A percentile compares a stretch with the other conserved stretches of the same genome.
phyloP scores from a whole-genome alignment of 2,797 vertebrate species.

The Fratercula arctica region DNA sequence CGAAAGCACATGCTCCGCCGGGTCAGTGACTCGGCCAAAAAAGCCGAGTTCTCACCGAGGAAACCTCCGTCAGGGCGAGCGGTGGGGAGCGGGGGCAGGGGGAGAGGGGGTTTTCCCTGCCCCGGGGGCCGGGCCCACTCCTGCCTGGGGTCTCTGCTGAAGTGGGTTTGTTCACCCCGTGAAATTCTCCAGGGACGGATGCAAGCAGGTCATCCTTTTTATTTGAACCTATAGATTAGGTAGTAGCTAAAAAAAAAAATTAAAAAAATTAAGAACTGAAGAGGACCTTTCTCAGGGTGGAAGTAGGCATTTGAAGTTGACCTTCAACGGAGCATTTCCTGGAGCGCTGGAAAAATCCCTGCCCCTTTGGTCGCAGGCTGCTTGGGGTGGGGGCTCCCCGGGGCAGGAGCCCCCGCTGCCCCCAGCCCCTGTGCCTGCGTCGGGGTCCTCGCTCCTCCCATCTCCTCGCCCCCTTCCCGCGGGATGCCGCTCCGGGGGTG shows the following conservation, averaged over 20 bases:
- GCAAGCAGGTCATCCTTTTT: background rate
- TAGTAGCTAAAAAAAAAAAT: background rate
- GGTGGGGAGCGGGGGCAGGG: background rate
- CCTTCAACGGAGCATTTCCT: rapidly evolving
- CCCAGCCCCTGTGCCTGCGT: rapidly evolving
- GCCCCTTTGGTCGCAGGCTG: too few relatives aligned
- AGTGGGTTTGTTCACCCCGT: background rate
- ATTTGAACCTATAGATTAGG: background rate
- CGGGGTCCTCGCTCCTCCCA: background rate
- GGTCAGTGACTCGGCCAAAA: rapidly evolving
- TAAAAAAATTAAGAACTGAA: too few relatives aligned
- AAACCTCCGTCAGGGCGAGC: rapidly evolving
- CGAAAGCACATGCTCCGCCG: rapidly evolving
- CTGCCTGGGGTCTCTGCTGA: background rate
- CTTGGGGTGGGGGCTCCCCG: rapidly evolving
- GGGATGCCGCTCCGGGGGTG: background rate
- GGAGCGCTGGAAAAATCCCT: rapidly evolving
- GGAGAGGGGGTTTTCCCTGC: background rate
- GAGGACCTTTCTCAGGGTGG: background rate
- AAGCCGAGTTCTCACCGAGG: rapidly evolving
- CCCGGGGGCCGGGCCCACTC: rapidly evolving
- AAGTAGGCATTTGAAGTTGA: rapidly evolving
- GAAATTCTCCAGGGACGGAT: background rate
- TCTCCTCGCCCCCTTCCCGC: background rate
- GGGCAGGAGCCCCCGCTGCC: background rate